These are phyloP conservation scores for Leptinotarsa undecemlineata DNA, from an alignment of 1,140 invertebrate genomes.

Conservation along the genomic window DNA sequence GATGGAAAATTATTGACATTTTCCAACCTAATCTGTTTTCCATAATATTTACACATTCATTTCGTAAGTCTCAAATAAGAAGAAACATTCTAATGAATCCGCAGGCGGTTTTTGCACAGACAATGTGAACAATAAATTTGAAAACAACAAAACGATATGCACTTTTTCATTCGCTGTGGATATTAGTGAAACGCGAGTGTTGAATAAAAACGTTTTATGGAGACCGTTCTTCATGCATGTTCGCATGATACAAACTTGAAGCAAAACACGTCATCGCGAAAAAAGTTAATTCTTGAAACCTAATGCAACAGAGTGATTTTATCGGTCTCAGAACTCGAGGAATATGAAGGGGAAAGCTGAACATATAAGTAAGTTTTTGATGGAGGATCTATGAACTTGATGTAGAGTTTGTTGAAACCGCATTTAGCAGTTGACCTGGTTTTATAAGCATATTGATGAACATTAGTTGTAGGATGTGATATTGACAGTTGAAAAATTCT, in stretches of 20 bases:
- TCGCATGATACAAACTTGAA: background rate
- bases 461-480: too few species aligned
- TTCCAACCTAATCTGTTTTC: too few species aligned
- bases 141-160: background rate
- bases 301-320: background rate
- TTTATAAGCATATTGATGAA: too few species aligned
- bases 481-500: too few species aligned
- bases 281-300: background rate
- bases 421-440: too few species aligned
- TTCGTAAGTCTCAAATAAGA: too few species aligned
- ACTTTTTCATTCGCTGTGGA: conserved; percentile 2
- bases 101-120: background rate
- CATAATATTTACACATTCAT: too few species aligned
- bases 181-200: conserved; percentile 2
- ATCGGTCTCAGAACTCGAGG: background rate
- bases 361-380: background rate
- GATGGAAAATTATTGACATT: too few species aligned
- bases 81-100: background rate
- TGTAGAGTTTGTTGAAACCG: too few species aligned
- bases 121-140: background rate
- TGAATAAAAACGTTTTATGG: background rate
- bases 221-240: background rate
- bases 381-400: too few species aligned
- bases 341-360: background rate
- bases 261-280: background rate